These are phyloP conservation scores for Eupelmus urozonus DNA, from an alignment of 2,888 invertebrate genomes.

Conservation along the genomic window DNA sequence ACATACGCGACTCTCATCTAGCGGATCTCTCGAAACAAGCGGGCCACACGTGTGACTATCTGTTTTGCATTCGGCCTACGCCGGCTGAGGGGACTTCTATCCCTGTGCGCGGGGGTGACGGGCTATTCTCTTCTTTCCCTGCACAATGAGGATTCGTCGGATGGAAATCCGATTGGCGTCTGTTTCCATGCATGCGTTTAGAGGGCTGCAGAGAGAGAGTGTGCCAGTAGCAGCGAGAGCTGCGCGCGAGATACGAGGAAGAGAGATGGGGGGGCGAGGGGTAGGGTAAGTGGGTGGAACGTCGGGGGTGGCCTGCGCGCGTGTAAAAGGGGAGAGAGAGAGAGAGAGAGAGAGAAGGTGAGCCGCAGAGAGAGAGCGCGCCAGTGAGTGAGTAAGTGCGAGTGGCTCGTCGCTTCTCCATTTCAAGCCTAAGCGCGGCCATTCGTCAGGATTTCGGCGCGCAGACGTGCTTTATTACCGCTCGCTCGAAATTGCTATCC, in stretches of 20 bases:
- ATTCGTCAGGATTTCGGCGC: conserved; percentile 77
- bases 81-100: conserved; percentile 49
- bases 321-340: conserved; percentile 61
- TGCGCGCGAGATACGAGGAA: conserved; percentile 33
- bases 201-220: neutral
- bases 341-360: conserved; percentile 13
- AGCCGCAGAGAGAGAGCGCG: neutral
- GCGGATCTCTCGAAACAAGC: conserved; percentile 65
- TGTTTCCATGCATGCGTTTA: conserved; percentile 22
- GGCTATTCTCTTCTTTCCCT: conserved; percentile 2
- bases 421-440: conserved; percentile 78
- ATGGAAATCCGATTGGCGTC: conserved; percentile 61
- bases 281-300: conserved; percentile 10
- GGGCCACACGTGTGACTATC: conserved; percentile 66
- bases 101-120: conserved; percentile 23
- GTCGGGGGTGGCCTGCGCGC: neutral
- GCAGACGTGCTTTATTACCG: conserved; percentile 78
- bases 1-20: conserved; percentile 23
- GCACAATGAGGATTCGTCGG: conserved; percentile 58
- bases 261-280: conserved; percentile 40
- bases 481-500: conserved; percentile 78
- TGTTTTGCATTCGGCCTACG: conserved; percentile 73
- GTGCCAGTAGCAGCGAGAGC: too few species aligned
- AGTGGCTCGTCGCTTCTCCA: conserved; percentile 77
- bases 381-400: conserved; percentile 71